Evolutionary conservation across 2,797 vertebrate species (phyloP), one percentile per base, ranked within the genome.

Genomic region (Sylvia borin): DNA sequence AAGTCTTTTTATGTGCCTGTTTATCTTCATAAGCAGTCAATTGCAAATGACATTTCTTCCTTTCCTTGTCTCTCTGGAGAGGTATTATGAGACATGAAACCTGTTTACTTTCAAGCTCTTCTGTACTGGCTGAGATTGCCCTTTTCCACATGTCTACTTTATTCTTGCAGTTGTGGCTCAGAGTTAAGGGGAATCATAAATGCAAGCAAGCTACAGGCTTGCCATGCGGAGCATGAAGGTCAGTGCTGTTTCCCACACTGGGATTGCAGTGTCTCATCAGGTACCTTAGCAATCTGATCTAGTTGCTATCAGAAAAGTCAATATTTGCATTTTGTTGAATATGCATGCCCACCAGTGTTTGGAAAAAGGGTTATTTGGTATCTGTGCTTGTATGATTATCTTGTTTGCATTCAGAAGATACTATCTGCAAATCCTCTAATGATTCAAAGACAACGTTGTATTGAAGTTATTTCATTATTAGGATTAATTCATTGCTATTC

Each of bases 261-360:
- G 88, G 95, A 97, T 96, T 97, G 74, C 64, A 70, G 70, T 89
- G 93, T 97, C 93, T 90, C 90, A 93, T 95, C 92, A 97, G 96
- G 93, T 61, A 80, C 82, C 15, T 97, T 73, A 96, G 94, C 90
- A 98, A 92, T 97, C 92, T 97, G 95, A 97, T 97, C 83, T 89
- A 88, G 90, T 95, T 97, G 93, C 77, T 96, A 91, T 97, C 95
- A 96, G 92, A 98, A 98, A 98, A 98, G 97, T 97, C 97, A 98
- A 97, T 98, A 98, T 98, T 98, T 98, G 96, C 97, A 98, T 98
- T 97, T 89, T 96, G 79, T 97, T 98, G 97, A 97, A 98, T 98
- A 98, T 98, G 97, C 96, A 98, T 98, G 57, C 76, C 86, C 88
- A 84, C 43, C 53, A 85, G 84, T 96, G 89, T 97, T 98, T 95